Base-by-base conservation (phyloP, 2,888 invertebrate species). In the Campaea margaritaria region DNA sequence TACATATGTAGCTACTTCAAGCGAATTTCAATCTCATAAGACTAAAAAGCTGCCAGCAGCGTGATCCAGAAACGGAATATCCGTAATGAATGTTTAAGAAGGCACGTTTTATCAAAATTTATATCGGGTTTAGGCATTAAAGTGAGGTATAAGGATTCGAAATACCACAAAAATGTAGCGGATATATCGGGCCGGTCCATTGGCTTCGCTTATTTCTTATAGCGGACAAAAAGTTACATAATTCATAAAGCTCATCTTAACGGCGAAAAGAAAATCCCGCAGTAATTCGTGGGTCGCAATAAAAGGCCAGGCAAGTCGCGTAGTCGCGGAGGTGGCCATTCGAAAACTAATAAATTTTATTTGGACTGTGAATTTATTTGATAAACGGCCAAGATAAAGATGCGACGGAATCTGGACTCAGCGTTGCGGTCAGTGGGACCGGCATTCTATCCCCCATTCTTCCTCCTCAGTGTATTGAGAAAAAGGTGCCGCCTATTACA, bases 301-400 rank as follows among this genome's bases (percentile, higher is more conserved):
- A 87, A 81, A 85, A 78, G 75, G 73, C 78, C 82, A 56, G 51
- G 60, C 60, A 52, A 61, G 79, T 82, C 81, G 75, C 81, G 73
- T 73, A 81, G 81, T 79, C 76, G 82, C 75, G 76, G 75, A 81
- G 79, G 81, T 83, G 86, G 80, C 85, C 83, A 86, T 87, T 87
- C 82, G 85, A 84, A 85, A 86, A 83, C 85, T 85, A 86, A 87
- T 89, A 89, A 87, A 89, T 89, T 87, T 85, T 78, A 76, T 76
- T 81, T 81, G 84, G 82, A 79, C 83, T 83, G 80, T 83, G 88
- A 89, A 86, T 89, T 88, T 88, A 87, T 87, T 89, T 89, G 89
- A 89, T 89, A 87, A 88, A 88, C 84, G 87, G 77, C 75, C 65
- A 58, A 81, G 89, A 89, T 89, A 88, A 85, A 82, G 81, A 81